phyloP scores from a whole-genome alignment of 1,140 invertebrate species.

The Diuraphis noxia region DNA sequence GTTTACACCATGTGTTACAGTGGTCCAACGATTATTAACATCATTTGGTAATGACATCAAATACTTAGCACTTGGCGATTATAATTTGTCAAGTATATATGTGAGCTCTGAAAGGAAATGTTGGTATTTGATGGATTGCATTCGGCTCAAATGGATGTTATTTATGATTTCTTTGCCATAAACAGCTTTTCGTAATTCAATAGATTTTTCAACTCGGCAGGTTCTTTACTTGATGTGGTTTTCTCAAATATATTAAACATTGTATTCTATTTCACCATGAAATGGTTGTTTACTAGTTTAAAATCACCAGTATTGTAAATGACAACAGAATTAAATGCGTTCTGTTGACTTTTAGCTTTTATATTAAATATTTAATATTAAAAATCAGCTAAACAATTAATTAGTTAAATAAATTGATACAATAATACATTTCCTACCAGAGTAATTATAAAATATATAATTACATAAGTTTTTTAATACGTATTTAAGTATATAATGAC shows the following conservation, averaged over 20 bases:
- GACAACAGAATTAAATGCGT: background rate
- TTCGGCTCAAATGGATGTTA: background rate
- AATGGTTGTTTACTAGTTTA: background rate
- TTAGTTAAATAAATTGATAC: background rate
- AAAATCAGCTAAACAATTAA: background rate
- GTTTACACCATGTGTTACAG: background rate
- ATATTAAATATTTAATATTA: background rate
- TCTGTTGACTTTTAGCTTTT: background rate
- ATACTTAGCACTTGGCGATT: background rate
- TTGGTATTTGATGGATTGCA: conserved; percentile 20
- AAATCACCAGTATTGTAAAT: background rate
- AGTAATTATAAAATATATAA: background rate
- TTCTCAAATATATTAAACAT: background rate
- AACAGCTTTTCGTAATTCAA: conserved; percentile 19
- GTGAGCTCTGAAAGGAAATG: background rate
- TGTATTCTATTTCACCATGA: background rate
- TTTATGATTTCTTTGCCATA: conserved; percentile 4
- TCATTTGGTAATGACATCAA: background rate
- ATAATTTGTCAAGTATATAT: background rate
- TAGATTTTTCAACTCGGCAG: conserved; percentile 16
- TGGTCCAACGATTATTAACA: background rate
- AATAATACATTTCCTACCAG: background rate
- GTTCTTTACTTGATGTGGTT: conserved; percentile 13
- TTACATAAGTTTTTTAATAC: background rate
- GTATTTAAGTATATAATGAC: background rate